Conservation (phyloP, 2,113 vertebrate genomes). For the Laterallus jamaicensis region DNA sequence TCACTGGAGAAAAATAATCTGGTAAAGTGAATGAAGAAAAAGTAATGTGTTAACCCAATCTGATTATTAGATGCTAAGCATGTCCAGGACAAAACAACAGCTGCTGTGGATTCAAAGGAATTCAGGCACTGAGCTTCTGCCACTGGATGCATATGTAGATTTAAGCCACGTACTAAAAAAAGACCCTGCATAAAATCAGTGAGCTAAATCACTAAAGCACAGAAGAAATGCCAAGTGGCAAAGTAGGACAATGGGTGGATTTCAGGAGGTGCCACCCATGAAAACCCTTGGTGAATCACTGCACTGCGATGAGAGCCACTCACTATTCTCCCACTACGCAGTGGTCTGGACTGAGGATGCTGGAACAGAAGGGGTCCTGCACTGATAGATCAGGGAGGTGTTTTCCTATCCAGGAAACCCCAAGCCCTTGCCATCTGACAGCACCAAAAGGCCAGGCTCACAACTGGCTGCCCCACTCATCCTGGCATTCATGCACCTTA, state of each 20-base stretch:
- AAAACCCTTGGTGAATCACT: neutral
- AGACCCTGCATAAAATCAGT: neutral
- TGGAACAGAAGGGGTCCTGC: neutral
- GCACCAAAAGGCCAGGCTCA: neutral
- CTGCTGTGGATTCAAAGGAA: neutral
- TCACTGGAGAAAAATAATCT: neutral
- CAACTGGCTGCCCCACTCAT: neutral
- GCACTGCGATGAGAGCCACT: neutral
- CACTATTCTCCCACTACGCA: accelerated
- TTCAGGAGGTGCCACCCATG: neutral
- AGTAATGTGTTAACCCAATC: neutral
- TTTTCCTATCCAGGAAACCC: neutral
- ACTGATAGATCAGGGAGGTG: neutral
- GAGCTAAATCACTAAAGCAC: neutral
- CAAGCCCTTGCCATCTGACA: neutral
- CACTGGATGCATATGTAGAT: neutral
- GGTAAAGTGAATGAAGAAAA: neutral
- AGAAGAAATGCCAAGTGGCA: neutral
- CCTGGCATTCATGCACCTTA: neutral
- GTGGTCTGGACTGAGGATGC: neutral
- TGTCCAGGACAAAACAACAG: neutral
- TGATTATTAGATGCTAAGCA: neutral
- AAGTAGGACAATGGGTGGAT: neutral
- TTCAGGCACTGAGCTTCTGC: neutral
- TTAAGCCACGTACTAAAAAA: neutral